Base-by-base conservation (phyloP, 2,797 vertebrate species). In the Gallinago solitaria region DNA sequence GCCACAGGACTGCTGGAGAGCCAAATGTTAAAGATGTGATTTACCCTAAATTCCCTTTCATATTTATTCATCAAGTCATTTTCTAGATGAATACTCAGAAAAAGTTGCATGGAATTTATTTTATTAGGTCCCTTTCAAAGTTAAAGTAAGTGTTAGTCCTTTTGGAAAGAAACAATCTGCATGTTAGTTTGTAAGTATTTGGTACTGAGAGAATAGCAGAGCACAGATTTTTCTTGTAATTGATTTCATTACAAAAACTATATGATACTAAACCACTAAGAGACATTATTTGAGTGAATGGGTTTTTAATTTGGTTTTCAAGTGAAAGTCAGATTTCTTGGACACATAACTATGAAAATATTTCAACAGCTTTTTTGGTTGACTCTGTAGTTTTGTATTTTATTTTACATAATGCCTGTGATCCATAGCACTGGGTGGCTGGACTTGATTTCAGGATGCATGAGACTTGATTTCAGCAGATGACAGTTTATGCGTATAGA, bases 121-220 rank as follows among this genome's bases (percentile, higher is more conserved):
- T 93, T 67, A 69, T 90, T 37, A 57, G 53, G 2, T 64, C 68
- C 54, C 39, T 84, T 78, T 80, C 64, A 23, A 20, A 78, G 53
- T 51, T 59, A 28, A 70, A 81, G 33, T 15, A 10, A 9, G 25
- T 27, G 41, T 57, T 30, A 41, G 30, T 69, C 54, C 93, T 54
- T 33, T 77, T 18, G 32, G 53, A 47, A 56, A 15, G 61, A 69
- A 93, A 85, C 50, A 53, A 6, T 77, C 77, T 56, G 48, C 57
- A 4, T 69, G 76, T 83, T 83, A 14, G 70, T 95, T 68, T 76
- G 82, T 75, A 77, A 92, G 54, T 81, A 59, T 85, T 88, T 90
- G 79, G 32, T 47, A 19, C 12, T 14, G 39, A 85, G 65, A 69
- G 47, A 77, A 30, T 74, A 69, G 51, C 35, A 60, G 48, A 71